phyloP scores from a whole-genome alignment of 2,113 vertebrate genomes.

The Cephalopholis sonnerati region DNA sequence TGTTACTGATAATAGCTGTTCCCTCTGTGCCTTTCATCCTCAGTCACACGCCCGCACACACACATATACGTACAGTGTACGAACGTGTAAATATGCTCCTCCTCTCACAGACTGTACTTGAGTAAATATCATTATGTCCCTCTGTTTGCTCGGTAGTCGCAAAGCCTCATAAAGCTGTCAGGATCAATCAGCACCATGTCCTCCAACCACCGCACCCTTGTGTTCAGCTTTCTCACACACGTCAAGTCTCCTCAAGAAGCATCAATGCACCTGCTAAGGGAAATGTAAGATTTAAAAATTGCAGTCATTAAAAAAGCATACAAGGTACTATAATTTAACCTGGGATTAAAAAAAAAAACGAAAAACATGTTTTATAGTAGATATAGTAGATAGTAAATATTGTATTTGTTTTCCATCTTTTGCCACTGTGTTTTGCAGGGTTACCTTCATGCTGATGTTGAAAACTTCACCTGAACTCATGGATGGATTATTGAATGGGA shows the following conservation, averaged over 20 bases:
- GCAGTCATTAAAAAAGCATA: background rate
- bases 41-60: constrained; percentile 10
- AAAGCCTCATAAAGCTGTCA: constrained; percentile 64
- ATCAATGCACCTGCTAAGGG: background rate
- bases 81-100: constrained; percentile 1
- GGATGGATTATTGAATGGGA: no score
- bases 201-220: constrained; percentile 33
- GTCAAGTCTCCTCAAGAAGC: background rate
- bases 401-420: no score
- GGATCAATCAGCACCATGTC: constrained; percentile 55
- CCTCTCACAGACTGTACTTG: constrained; percentile 44
- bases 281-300: background rate
- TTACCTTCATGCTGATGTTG: no score
- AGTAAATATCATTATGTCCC: constrained; percentile 67
- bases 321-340: background rate
- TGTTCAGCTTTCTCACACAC: constrained; percentile 28
- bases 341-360: background rate
- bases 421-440: no score
- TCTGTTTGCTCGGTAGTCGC: constrained; percentile 62
- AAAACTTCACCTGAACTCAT: no score
- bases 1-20: constrained; percentile 52
- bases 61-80: constrained; percentile 27
- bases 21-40: constrained; percentile 28
- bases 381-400: no score
- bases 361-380: background rate